Evolutionary conservation across 2,797 vertebrate genomes (phyloP).

Genomic region (Chromis chromis): DNA sequence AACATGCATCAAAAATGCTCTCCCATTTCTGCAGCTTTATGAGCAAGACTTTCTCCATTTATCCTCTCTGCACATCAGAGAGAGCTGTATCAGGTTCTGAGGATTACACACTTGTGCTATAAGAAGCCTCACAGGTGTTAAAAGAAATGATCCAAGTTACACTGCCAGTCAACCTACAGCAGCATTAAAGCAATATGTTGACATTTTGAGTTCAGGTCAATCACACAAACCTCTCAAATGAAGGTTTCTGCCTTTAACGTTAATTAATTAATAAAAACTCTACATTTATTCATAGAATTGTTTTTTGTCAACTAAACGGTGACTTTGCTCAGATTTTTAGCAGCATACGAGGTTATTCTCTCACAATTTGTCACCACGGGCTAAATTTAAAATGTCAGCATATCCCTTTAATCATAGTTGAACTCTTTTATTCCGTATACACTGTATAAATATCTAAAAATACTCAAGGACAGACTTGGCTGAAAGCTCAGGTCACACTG

Average conservation of each 20-base stretch:
- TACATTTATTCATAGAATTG: not conserved
- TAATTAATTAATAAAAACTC: not conserved
- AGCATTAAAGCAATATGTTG: slow-evolving; percentile 29
- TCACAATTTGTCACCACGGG: slow-evolving; percentile 3
- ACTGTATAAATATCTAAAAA: slow-evolving; percentile 12
- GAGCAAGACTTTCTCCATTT: slow-evolving; percentile 1
- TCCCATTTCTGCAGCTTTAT: not conserved
- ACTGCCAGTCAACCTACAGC: slow-evolving; percentile 70
- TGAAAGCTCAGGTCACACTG: slow-evolving; percentile 48
- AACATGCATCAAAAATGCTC: not conserved
- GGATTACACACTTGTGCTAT: not conserved
- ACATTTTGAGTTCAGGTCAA: slow-evolving; percentile 1
- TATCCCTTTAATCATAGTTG: slow-evolving; percentile 24
- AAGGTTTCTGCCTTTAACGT: not conserved
- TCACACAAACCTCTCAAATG: not conserved
- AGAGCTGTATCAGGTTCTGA: slow-evolving; percentile 24
- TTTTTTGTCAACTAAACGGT: not conserved
- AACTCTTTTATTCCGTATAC: slow-evolving; percentile 3
- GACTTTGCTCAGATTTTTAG: slow-evolving; percentile 18
- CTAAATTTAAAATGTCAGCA: slow-evolving; percentile 20
- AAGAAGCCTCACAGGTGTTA: slow-evolving; percentile 27
- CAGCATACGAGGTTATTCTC: not conserved
- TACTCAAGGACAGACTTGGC: slow-evolving; percentile 43
- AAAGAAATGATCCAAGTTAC: slow-evolving; percentile 50
- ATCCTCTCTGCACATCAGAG: slow-evolving; percentile 19